phyloP scores from a whole-genome alignment of 2,888 invertebrate species.

The Laothoe populi region DNA sequence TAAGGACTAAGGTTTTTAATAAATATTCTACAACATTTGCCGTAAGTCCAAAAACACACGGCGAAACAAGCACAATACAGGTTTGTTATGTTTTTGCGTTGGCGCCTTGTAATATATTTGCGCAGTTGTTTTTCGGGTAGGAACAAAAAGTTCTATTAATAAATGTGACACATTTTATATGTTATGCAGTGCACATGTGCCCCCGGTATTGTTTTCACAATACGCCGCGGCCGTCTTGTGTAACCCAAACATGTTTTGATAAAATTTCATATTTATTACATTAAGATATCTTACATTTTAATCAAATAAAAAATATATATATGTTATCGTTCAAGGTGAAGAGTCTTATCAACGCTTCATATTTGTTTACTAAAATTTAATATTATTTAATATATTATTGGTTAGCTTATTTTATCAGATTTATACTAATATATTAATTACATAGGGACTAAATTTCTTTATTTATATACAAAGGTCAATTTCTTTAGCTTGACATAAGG shows the following conservation, averaged over 20 bases:
- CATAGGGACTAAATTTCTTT: too few species aligned
- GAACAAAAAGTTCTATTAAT: slow-evolving; percentile 61
- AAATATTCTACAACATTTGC: too few species aligned
- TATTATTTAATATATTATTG: not conserved
- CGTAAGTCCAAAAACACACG: slow-evolving; percentile 35
- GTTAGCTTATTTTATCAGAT: too few species aligned
- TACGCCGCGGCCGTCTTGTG: slow-evolving; percentile 6
- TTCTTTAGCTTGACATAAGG: too few species aligned
- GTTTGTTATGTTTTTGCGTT: slow-evolving; percentile 35
- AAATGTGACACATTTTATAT: slow-evolving; percentile 61
- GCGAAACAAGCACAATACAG: slow-evolving; percentile 30
- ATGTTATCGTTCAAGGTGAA: slow-evolving; percentile 10
- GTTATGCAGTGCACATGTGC: slow-evolving; percentile 24
- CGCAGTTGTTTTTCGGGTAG: slow-evolving; percentile 46
- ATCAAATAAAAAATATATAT: not conserved
- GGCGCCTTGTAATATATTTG: slow-evolving; percentile 48
- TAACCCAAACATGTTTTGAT: slow-evolving; percentile 1
- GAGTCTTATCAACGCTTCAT: slow-evolving; percentile 5
- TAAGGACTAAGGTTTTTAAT: too few species aligned
- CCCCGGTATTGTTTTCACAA: slow-evolving; percentile 13
- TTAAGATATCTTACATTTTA: not conserved
- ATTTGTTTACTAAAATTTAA: not conserved
- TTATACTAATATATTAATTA: too few species aligned
- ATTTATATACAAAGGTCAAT: too few species aligned
- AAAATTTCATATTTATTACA: not conserved